These are phyloP conservation scores for Apodemia mormo DNA, from an alignment of 2,888 invertebrate genomes.

Conservation along the genomic window DNA sequence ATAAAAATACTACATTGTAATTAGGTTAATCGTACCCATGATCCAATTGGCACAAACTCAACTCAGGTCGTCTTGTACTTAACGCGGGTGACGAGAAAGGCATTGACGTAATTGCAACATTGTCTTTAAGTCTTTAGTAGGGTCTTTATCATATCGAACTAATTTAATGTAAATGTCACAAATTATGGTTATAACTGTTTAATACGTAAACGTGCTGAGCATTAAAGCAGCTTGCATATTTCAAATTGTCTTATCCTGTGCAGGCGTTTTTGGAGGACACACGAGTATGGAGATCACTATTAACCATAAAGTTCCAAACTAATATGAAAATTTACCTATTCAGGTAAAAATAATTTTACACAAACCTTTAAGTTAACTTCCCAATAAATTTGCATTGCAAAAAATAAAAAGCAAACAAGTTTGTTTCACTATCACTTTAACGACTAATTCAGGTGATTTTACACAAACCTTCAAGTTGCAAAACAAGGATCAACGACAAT, in stretches of 20 bases:
- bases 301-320: too few relatives aligned
- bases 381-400: too few relatives aligned
- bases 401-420: too few relatives aligned
- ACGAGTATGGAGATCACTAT: too few relatives aligned
- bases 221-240: not conserved
- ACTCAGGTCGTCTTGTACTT: conserved; percentile 6
- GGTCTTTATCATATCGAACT: not conserved
- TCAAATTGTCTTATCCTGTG: not conserved
- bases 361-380: too few relatives aligned
- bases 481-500: too few relatives aligned
- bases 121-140: not conserved
- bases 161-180: conserved; percentile 3
- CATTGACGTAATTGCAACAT: conserved; percentile 9
- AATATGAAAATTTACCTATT: too few relatives aligned
- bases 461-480: not conserved
- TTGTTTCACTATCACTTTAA: too few relatives aligned
- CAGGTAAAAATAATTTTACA: too few relatives aligned
- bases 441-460: not conserved
- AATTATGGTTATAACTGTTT: not conserved
- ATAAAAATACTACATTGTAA: conserved; percentile 22
- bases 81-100: not conserved
- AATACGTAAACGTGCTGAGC: conserved; percentile 17
- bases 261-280: too few relatives aligned
- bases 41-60: conserved; percentile 20
- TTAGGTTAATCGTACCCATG: conserved; percentile 45